A percentile compares a stretch with the other conserved stretches of the same genome.
These are phyloP conservation scores for Caenorhabditis virilis DNA, from an alignment of 2,888 invertebrate species.

Conservation along the genomic window DNA sequence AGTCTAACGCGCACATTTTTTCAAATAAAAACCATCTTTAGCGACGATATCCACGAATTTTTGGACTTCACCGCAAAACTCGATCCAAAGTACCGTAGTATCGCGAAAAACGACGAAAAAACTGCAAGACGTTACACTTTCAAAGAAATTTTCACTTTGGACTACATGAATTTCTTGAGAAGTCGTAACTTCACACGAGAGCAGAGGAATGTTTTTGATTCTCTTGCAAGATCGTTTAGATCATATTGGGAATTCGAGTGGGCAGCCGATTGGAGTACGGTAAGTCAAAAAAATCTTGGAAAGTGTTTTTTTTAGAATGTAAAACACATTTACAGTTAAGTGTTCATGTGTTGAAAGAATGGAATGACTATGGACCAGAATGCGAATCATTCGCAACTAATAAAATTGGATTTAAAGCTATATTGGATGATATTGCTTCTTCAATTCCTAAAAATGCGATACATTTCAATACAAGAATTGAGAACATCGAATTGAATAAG, in stretches of 20 bases:
- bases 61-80: constrained; percentile 45
- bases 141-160: constrained; percentile 43
- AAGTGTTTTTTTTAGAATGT: too few relatives aligned
- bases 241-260: constrained; percentile 65
- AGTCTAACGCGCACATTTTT: constrained; percentile 2
- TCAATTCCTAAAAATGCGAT: constrained; percentile 38
- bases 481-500: constrained; percentile 39
- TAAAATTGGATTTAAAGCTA: constrained; percentile 57
- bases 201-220: constrained; percentile 51
- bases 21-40: constrained; percentile 13
- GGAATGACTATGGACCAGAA: constrained; percentile 59
- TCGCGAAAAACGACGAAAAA: constrained; percentile 49
- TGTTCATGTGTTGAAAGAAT: constrained; percentile 56
- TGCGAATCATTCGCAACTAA: constrained; percentile 56
- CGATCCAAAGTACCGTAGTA: constrained; percentile 45
- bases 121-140: constrained; percentile 43
- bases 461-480: constrained; percentile 51
- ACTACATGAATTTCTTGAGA: constrained; percentile 44
- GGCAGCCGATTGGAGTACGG: constrained; percentile 61
- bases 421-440: constrained; percentile 48
- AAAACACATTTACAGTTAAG: constrained; percentile 53
- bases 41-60: constrained; percentile 43
- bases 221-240: constrained; percentile 54
- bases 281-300: constrained; percentile 9
- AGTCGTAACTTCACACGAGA: constrained; percentile 39